Evolutionary conservation across 30 jellyfish, hydroid and myxozoan genomes (phyloP).

Genomic region (Pelagia noctiluca): DNA sequence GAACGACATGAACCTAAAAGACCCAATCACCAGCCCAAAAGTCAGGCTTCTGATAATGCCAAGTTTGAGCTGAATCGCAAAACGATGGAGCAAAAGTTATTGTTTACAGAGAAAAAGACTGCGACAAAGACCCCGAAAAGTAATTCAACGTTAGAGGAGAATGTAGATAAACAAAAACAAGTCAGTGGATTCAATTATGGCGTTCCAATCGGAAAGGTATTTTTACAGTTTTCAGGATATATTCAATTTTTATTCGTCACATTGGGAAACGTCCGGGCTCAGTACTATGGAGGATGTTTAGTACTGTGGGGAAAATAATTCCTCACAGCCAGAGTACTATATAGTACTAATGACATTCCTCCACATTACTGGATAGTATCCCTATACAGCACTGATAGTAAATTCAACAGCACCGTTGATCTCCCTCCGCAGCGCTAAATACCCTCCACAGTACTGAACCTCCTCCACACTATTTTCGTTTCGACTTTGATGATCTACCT

Average conservation of each 20-base stretch:
- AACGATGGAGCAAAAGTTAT: not conserved
- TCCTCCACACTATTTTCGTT: no score
- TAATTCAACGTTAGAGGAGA: slow-evolving; percentile 16
- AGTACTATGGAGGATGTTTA: no score
- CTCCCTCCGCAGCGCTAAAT: no score
- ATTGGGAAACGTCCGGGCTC: not conserved
- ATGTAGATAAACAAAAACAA: slow-evolving; percentile 29
- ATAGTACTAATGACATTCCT: no score
- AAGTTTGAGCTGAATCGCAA: not conserved
- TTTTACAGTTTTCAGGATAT: not conserved
- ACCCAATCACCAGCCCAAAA: not conserved
- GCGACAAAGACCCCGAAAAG: not conserved
- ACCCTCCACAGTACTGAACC: no score
- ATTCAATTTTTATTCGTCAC: not conserved
- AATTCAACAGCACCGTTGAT: no score
- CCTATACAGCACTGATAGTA: not conserved
- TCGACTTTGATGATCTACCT: no score
- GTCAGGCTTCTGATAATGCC: not conserved
- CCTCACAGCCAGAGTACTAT: not conserved
- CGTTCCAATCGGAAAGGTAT: slow-evolving; percentile 55
- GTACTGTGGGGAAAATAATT: no score
- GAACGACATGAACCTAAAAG: not conserved
- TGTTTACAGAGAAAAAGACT: not conserved
- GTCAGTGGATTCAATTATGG: slow-evolving; percentile 71
- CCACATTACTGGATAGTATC: not conserved